phyloP scores from a whole-genome alignment of 1,140 invertebrate species.

The Halyomorpha halys region DNA sequence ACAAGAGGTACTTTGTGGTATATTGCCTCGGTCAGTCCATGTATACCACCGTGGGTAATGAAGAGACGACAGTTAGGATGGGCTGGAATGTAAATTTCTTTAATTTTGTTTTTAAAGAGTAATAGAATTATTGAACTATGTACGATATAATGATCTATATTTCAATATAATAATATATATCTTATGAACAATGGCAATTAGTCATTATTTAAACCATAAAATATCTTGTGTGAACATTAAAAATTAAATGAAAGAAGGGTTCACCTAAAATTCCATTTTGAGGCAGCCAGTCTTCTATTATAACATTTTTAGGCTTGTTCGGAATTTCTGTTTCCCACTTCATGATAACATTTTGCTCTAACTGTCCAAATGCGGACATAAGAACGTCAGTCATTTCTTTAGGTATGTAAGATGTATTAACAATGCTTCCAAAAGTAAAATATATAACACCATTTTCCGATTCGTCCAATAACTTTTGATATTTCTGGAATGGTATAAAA shows the following conservation, averaged over 20 bases:
- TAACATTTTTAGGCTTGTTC: not conserved
- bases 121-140: no score
- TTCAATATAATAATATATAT: no score
- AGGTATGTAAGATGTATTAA: not conserved
- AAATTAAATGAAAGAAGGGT: not conserved
- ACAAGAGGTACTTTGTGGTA: conserved; percentile 57
- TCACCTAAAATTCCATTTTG: conserved; percentile 4
- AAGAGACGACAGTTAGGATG: conserved; percentile 37
- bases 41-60: conserved; percentile 58
- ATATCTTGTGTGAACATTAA: no score
- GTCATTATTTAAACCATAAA: no score
- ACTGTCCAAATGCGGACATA: not conserved
- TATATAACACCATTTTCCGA: not conserved
- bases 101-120: no score
- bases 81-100: no score
- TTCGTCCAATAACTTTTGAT: not conserved
- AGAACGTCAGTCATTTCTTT: not conserved
- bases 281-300: not conserved
- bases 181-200: no score
- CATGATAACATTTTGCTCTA: not conserved
- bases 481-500: not conserved
- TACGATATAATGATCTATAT: no score
- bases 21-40: conserved; percentile 59
- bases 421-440: not conserved
- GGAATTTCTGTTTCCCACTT: not conserved